Conservation (phyloP, 2,113 vertebrate species). For the Charadrius vociferus region DNA sequence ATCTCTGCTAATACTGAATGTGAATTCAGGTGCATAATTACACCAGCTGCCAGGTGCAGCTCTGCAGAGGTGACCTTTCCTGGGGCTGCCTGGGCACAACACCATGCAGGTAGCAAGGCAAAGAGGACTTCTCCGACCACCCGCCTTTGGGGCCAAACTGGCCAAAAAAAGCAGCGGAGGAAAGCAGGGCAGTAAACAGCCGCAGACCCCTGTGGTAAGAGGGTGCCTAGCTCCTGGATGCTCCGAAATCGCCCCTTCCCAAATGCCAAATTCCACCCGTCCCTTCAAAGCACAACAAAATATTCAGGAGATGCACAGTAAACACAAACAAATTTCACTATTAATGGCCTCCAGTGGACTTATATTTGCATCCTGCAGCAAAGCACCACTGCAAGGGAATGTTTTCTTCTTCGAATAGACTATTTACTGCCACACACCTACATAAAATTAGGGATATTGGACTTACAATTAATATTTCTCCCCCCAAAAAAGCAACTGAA, state of each 20-base stretch:
- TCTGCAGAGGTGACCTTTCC: background rate
- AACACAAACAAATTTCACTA: background rate
- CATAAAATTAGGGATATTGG: background rate
- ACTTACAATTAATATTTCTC: background rate
- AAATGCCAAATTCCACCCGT: background rate
- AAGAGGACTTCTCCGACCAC: background rate
- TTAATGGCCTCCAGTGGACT: background rate
- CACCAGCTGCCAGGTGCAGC: background rate
- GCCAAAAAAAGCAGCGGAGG: background rate
- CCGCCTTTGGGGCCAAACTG: background rate
- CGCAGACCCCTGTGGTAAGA: background rate
- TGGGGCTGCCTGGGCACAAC: background rate
- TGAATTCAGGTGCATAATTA: background rate
- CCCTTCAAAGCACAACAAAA: background rate
- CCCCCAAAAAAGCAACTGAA: background rate
- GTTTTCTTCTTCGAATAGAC: background rate
- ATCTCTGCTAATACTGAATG: background rate
- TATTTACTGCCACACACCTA: background rate
- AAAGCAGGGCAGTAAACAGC: background rate
- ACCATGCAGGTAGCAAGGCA: background rate
- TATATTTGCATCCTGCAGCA: background rate
- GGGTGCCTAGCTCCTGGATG: background rate
- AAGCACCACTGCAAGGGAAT: background rate
- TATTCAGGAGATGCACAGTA: background rate
- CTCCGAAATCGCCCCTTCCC: background rate